These are phyloP conservation scores for Galaxea fascicularis DNA, from an alignment of 92 coral and sea anemone genomes.

Conservation along the genomic window DNA sequence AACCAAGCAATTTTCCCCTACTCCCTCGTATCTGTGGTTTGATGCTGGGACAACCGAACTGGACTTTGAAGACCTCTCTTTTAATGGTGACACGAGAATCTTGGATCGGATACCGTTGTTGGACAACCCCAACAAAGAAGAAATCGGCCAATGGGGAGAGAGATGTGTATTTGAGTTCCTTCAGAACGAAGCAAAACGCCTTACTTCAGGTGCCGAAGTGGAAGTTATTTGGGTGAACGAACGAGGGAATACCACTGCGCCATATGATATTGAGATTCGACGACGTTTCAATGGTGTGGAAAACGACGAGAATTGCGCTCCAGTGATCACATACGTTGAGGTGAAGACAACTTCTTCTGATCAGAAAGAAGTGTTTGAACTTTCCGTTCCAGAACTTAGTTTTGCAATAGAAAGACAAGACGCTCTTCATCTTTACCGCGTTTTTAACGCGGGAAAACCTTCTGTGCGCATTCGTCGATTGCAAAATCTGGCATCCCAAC, in stretches of 20 bases:
- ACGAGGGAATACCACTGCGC: conserved; percentile 67
- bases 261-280: conserved; percentile 79
- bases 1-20: no score
- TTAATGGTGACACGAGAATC: conserved; percentile 36
- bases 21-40: conserved; percentile 17
- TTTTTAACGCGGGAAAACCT: conserved; percentile 79
- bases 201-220: not conserved
- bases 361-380: conserved; percentile 76
- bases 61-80: conserved; percentile 77
- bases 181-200: conserved; percentile 31
- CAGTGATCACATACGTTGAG: conserved; percentile 68
- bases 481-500: conserved; percentile 71
- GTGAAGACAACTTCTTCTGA: conserved; percentile 85
- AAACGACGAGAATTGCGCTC: no score
- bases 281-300: no score
- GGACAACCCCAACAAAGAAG: conserved; percentile 69
- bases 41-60: conserved; percentile 1
- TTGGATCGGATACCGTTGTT: conserved; percentile 53
- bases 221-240: conserved; percentile 84
- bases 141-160: conserved; percentile 93
- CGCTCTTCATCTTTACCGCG: conserved; percentile 85
- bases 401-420: conserved; percentile 71
- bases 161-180: conserved; percentile 73
- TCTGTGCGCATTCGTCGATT: conserved; percentile 70
- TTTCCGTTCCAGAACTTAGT: conserved; percentile 79